phyloP scores from a whole-genome alignment of 2,888 invertebrate genomes.

The Galerucella calmariensis region DNA sequence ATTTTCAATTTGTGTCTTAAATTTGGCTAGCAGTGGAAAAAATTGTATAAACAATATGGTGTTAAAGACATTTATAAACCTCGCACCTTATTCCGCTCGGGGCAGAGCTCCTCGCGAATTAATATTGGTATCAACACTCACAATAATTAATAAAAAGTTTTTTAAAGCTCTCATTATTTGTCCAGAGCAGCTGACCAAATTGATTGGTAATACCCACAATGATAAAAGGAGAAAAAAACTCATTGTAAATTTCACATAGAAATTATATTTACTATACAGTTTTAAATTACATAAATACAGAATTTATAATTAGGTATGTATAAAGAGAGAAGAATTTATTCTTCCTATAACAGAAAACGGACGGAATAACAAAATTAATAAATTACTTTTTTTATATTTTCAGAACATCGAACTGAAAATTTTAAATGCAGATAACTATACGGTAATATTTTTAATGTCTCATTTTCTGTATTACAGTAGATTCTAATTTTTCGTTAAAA shows the following conservation, averaged over 20 bases:
- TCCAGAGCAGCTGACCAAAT: too few relatives aligned
- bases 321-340: conserved; percentile 49
- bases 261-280: conserved; percentile 46
- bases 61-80: too few relatives aligned
- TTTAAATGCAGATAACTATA: background rate
- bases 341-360: conserved; percentile 50
- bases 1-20: too few relatives aligned
- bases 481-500: background rate
- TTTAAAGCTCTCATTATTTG: too few relatives aligned
- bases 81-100: too few relatives aligned
- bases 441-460: background rate
- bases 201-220: too few relatives aligned
- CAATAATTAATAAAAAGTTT: too few relatives aligned
- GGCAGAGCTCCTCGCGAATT: too few relatives aligned
- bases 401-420: background rate
- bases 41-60: too few relatives aligned
- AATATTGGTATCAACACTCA: too few relatives aligned
- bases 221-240: conserved; percentile 16
- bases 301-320: conserved; percentile 53
- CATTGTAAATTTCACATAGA: conserved; percentile 31
- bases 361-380: conserved; percentile 57
- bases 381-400: conserved; percentile 6
- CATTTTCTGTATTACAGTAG: background rate
- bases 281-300: conserved; percentile 61
- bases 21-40: too few relatives aligned